Percentiles rank a stretch among this genome's conserved stretches.
These are phyloP conservation scores for Apodemia duryi DNA, from an alignment of 2,888 invertebrate species.

Conservation along the genomic window DNA sequence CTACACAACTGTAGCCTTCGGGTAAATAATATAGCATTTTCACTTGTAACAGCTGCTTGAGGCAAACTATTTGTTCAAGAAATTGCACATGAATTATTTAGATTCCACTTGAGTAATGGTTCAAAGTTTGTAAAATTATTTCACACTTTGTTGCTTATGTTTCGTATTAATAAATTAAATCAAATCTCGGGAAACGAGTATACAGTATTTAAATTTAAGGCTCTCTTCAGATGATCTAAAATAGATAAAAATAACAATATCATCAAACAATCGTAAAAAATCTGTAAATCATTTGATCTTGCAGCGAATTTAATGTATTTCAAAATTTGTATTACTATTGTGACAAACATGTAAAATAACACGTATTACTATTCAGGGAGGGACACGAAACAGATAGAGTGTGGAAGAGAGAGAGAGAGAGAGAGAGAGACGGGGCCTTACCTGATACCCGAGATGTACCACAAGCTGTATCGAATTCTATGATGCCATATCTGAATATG, in stretches of 20 bases:
- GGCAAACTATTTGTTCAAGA: neutral
- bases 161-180: neutral
- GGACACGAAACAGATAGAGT: no score
- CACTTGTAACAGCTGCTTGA: neutral
- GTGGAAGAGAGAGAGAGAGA: no score
- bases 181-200: neutral
- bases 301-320: no score
- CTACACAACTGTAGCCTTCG: neutral
- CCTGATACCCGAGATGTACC: no score
- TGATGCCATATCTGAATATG: no score
- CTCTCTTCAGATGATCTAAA: neutral
- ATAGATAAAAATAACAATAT: neutral
- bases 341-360: no score
- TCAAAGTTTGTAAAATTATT: constrained; percentile 3
- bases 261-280: no score
- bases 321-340: no score
- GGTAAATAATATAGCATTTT: neutral
- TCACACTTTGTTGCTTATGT: neutral
- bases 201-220: neutral
- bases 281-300: no score
- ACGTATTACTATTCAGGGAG: no score
- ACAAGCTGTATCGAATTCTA: no score
- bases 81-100: neutral
- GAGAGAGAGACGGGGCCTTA: no score
- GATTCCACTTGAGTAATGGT: neutral